Evolutionary conservation across 2,113 vertebrate genomes (phyloP).

Genomic region (Lophotis ruficrista): DNA sequence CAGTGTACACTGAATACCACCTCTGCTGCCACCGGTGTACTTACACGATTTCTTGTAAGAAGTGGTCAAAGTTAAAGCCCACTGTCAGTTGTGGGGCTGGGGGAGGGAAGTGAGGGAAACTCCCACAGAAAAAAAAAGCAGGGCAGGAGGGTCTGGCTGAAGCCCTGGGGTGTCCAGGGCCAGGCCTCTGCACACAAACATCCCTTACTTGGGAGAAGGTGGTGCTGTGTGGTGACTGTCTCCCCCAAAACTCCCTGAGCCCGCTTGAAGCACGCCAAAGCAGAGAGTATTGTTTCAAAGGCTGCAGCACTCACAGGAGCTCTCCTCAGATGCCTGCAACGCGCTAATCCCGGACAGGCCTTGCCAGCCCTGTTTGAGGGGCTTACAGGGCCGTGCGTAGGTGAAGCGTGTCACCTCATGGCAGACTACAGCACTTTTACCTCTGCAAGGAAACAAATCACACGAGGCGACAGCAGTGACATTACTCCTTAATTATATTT

Average conservation of each 20-base stretch:
- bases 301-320: background rate
- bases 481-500: constrained; percentile 8
- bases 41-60: background rate
- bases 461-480: background rate
- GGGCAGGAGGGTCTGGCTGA: background rate
- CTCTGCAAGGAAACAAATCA: constrained; percentile 30
- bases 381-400: background rate
- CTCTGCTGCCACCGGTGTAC: background rate
- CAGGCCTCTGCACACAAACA: background rate
- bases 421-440: constrained; percentile 45
- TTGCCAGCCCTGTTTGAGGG: background rate
- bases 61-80: background rate
- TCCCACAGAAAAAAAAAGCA: background rate
- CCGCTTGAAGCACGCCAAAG: background rate
- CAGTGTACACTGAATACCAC: background rate
- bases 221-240: rapidly evolving
- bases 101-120: background rate
- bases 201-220: background rate
- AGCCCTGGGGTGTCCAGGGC: background rate
- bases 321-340: background rate
- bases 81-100: background rate
- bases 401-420: constrained; percentile 18
- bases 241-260: background rate
- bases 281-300: background rate
- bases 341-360: background rate